Evolutionary conservation across 2,888 invertebrate species (phyloP).

Genomic region (Tromatobia lineatoria): DNA sequence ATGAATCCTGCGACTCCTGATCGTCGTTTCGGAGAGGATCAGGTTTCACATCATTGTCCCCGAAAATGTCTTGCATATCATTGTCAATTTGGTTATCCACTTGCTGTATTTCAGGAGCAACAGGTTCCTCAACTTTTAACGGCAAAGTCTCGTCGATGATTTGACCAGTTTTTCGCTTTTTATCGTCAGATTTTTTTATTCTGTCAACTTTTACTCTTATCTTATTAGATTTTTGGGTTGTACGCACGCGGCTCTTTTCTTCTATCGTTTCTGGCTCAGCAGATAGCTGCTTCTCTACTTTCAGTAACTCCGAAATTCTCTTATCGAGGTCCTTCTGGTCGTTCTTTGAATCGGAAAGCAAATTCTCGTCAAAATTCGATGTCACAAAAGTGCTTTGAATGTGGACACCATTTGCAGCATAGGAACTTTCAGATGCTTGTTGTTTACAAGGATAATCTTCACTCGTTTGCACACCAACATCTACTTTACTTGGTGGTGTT

Average conservation of each 20-base stretch:
- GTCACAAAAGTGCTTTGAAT: constrained; percentile 68
- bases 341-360: not conserved
- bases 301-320: constrained; percentile 50
- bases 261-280: not conserved
- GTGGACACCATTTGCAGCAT: constrained; percentile 39
- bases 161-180: constrained; percentile 1
- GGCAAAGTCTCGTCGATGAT: not conserved
- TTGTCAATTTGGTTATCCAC: constrained; percentile 48
- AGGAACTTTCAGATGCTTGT: not conserved
- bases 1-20: constrained; percentile 79
- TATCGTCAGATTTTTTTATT: constrained; percentile 13
- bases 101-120: not conserved
- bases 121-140: not conserved
- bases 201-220: constrained; percentile 24
- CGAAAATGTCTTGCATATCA: constrained; percentile 67
- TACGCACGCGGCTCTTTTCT: not conserved
- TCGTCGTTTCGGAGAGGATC: constrained; percentile 68
- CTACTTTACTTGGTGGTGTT: constrained; percentile 70
- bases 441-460: constrained; percentile 61
- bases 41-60: constrained; percentile 48
- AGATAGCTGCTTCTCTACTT: not conserved
- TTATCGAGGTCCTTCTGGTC: constrained; percentile 44
- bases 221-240: constrained; percentile 9
- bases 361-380: constrained; percentile 64
- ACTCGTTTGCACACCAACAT: constrained; percentile 77